Conservation (phyloP, 2,888 invertebrate genomes). For the Polymixis flavicincta region DNA sequence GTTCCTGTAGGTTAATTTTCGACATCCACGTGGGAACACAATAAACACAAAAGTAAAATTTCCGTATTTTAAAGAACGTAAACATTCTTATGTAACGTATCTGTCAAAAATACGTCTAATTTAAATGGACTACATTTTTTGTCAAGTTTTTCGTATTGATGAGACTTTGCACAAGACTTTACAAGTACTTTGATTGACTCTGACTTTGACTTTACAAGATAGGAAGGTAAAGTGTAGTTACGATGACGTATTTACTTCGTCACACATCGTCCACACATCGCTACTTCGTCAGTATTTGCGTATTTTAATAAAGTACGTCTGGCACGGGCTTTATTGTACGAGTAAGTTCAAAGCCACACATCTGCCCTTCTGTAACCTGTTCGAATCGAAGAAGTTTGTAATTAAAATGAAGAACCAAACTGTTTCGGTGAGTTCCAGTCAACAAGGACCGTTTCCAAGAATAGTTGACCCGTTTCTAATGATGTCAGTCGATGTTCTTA, state of each 20-base stretch:
- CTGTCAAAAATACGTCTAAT: not conserved
- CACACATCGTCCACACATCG: no score
- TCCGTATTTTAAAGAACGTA: no score
- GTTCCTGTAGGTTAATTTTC: no score
- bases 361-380: not conserved
- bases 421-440: not conserved
- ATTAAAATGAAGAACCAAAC: slow-evolving; percentile 3
- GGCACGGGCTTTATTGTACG: not conserved
- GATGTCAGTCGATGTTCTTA: not conserved
- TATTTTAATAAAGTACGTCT: not conserved
- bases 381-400: not conserved
- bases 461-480: not conserved
- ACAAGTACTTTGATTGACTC: no score
- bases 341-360: not conserved
- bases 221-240: not conserved
- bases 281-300: not conserved
- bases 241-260: not conserved
- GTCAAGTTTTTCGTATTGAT: not conserved
- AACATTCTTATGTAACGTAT: no score
- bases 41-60: not conserved
- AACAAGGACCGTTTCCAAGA: not conserved
- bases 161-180: no score
- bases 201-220: not conserved
- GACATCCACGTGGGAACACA: not conserved
- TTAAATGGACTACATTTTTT: not conserved